Evolutionary conservation across 1,140 invertebrate genomes (phyloP).

Genomic region (Proctacanthus coquilletti): DNA sequence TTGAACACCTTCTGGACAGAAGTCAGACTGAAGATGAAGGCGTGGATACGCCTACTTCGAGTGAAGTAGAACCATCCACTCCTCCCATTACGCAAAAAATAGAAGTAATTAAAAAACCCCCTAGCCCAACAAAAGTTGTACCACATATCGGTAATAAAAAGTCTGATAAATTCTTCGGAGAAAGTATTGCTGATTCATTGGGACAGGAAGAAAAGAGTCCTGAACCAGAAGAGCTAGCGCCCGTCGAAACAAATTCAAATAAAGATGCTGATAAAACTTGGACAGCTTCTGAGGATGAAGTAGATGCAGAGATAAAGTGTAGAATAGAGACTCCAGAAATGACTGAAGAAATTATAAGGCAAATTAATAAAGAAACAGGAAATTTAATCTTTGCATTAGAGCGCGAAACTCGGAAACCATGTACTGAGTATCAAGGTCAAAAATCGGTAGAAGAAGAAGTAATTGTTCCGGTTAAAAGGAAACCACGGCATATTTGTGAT

Average conservation of each 20-base stretch:
- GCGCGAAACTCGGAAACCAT: background rate
- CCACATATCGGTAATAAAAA: conserved; percentile 6
- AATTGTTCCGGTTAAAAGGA: background rate
- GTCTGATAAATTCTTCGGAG: conserved; percentile 7
- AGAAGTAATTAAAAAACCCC: background rate
- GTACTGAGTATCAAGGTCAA: background rate
- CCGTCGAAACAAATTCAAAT: background rate
- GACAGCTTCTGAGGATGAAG: background rate
- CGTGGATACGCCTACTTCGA: background rate
- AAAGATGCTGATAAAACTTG: background rate
- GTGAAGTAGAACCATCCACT: background rate
- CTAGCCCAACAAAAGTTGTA: background rate
- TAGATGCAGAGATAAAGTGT: background rate
- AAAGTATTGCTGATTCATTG: conserved; percentile 5
- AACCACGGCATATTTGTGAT: conserved; percentile 1
- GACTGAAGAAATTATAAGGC: background rate
- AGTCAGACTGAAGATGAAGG: no score
- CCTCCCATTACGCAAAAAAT: background rate
- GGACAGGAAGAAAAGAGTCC: background rate
- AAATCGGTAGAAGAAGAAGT: background rate
- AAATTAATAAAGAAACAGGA: background rate
- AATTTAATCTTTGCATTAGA: no score
- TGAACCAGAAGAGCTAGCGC: background rate
- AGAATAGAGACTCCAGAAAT: background rate
- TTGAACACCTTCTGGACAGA: background rate